Base-by-base conservation (phyloP, 2,888 invertebrate species). In the Meiosimyza decipiens region DNA sequence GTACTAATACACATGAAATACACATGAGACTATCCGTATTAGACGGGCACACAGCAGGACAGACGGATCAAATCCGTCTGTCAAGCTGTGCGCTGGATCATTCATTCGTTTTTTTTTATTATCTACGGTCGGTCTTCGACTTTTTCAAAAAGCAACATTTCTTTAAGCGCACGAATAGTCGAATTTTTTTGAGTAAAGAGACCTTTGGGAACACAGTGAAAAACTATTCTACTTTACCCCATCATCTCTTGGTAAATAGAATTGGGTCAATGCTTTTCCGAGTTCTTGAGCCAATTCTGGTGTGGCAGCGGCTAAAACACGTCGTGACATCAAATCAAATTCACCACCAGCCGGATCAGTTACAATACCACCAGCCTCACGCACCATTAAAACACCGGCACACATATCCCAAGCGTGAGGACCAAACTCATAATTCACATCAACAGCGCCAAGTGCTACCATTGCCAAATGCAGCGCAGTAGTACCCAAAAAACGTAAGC, bases 341-440 rank as follows among this genome's bases (percentile, higher is more conserved):
- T 91, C 89, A 0, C 92, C 94, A 28, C 97, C 94, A 70, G 92
- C 89, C 6, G 98, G 95, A 88, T 98, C 98, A 52, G 95, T 90
- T 65, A 95, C 92, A 16, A 93, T 91, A 5, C 98, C 99, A 4
- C 99, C 99, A 13, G 99, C 98, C 88, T 99, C 99, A 66, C 91
- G 90, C 0, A 98, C 92, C 72, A 99, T 91, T n/a, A 98, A 87
- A 83, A 93, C 93, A 0, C 96, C 97, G 15, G 95, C 96, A 55
- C 94, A 95, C 68, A 94, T 90, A 82, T 95, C 95, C 99, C 99
- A 99, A 47, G 95, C 93, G 87, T 99, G 98, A 77, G 97, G 93
- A 1, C 98, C 98, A 88, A 92, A 95, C 86, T 98, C 98, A 83
- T 93, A 94, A 86, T 96, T 95, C 4, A 91, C 92, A 88, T 98